Percentiles rank a stretch among this genome's conserved stretches.
Evolutionary conservation across 2,888 invertebrate genomes (phyloP).

Genomic region (Sesia bembeciformis): DNA sequence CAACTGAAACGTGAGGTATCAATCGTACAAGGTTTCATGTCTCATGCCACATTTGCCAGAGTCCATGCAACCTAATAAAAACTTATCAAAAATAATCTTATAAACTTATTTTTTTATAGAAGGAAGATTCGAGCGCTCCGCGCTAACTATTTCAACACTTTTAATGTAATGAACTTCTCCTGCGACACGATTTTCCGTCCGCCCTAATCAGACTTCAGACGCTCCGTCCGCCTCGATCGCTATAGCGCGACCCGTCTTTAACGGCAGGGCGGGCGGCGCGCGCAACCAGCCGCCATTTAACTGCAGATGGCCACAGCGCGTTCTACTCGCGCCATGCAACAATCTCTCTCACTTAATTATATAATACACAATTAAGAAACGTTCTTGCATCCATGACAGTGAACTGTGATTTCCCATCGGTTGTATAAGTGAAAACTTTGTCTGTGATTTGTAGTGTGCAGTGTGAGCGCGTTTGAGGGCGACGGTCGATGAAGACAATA

Average conservation of each 20-base stretch:
- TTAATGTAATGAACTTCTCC: no score
- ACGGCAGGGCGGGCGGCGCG: slow-evolving; percentile 63
- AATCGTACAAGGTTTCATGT: no score
- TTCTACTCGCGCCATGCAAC: slow-evolving; percentile 45
- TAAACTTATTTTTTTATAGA: no score
- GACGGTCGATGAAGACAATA: slow-evolving; percentile 11
- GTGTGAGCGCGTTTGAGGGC: not conserved
- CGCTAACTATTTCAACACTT: no score
- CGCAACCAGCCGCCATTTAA: slow-evolving; percentile 61
- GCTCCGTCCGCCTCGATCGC: slow-evolving; percentile 4
- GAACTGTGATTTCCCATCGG: not conserved
- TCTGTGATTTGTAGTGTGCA: not conserved
- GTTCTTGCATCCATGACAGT: not conserved
- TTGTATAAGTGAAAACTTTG: not conserved
- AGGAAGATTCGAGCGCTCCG: no score
- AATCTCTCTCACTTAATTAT: slow-evolving; percentile 29
- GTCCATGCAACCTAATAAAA: no score
- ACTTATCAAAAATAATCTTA: no score
- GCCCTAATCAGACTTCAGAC: no score
- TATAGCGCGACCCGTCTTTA: slow-evolving; percentile 20
- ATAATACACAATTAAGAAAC: slow-evolving; percentile 27
- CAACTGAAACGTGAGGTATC: no score
- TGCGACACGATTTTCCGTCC: no score
- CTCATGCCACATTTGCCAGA: no score
- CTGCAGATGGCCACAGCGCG: slow-evolving; percentile 62